phyloP scores from a whole-genome alignment of 92 coral and sea anemone species.

The Bergia puertoricense region DNA sequence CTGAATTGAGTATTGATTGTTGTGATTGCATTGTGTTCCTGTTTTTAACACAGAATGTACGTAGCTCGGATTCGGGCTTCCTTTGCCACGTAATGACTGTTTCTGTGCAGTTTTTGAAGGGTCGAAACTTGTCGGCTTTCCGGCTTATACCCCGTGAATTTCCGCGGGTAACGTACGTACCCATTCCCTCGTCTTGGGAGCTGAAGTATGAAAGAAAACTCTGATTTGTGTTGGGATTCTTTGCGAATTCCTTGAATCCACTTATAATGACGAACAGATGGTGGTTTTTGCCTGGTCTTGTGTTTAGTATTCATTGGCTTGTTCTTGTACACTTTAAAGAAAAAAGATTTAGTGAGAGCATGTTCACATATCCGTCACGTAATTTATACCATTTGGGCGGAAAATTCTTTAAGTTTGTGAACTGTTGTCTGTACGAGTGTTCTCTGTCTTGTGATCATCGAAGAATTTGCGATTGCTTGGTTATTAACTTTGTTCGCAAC shows the following conservation, averaged over 20 bases:
- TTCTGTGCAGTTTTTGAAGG: background rate
- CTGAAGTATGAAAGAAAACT: background rate
- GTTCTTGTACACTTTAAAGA: background rate
- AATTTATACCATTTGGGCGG: background rate
- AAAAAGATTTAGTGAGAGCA: background rate
- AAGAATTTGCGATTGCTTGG: background rate
- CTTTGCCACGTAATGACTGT: conserved; percentile 3
- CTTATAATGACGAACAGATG: background rate
- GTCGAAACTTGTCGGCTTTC: conserved; percentile 30
- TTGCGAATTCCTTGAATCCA: background rate
- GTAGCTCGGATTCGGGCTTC: background rate
- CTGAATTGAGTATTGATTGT: background rate
- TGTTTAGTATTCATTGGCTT: background rate
- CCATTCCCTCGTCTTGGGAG: conserved; percentile 17
- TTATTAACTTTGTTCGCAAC: background rate
- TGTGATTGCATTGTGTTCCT: background rate
- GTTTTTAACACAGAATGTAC: background rate
- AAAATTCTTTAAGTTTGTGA: background rate
- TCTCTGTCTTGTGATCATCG: background rate
- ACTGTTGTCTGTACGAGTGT: background rate
- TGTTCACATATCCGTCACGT: background rate
- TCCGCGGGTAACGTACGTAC: conserved; percentile 37
- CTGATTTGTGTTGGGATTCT: background rate
- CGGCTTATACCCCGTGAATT: conserved; percentile 32
- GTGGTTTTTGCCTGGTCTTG: background rate